Evolutionary conservation across 2,797 vertebrate genomes (phyloP).

Genomic region (Rachycentron canadum): DNA sequence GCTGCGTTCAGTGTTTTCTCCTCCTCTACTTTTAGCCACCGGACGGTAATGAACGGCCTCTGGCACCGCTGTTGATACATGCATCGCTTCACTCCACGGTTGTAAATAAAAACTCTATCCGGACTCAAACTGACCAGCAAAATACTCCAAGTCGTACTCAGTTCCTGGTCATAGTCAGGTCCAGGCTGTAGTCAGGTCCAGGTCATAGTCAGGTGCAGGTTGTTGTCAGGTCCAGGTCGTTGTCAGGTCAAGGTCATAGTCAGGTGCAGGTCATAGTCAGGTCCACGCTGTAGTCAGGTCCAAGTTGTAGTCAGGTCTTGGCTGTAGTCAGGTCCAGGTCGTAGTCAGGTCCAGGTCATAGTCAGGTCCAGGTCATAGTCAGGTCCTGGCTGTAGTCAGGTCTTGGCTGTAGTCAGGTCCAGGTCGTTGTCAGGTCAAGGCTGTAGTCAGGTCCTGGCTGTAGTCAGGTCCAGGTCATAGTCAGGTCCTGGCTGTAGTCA

Average conservation of each 20-base stretch:
- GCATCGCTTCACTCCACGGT: constrained; percentile 10
- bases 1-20: constrained; percentile 4
- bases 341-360: not conserved
- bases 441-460: no score
- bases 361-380: no score
- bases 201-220: constrained; percentile 19
- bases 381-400: not conserved
- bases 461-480: no score
- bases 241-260: no score
- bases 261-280: constrained; percentile 21
- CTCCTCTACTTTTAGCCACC: constrained; percentile 52
- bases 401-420: constrained; percentile 22
- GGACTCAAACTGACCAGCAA: constrained; percentile 20
- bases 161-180: not conserved
- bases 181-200: constrained; percentile 12
- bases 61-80: constrained; percentile 28
- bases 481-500: constrained; percentile 25
- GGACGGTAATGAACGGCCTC: constrained; percentile 43
- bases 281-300: not conserved
- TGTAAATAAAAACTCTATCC: constrained; percentile 51
- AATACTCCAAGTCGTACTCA: constrained; percentile 24
- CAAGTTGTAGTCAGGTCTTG: no score
- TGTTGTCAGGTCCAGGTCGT: constrained; percentile 2
- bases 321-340: constrained; percentile 21
- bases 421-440: no score